Evolutionary conservation across 2,797 vertebrate species (phyloP).

Genomic region (Pristis pectinata): DNA sequence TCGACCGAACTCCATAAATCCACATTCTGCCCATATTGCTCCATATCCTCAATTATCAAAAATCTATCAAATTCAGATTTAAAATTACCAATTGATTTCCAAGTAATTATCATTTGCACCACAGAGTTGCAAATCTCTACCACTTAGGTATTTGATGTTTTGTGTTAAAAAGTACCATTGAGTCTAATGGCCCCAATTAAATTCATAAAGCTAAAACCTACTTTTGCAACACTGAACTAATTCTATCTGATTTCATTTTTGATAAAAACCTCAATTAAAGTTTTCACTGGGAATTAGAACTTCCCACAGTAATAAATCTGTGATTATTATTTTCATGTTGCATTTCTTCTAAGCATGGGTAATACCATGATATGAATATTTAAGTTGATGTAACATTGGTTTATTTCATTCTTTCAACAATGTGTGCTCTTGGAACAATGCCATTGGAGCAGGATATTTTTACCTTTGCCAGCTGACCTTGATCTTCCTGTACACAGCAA

Average conservation of each 20-base stretch:
- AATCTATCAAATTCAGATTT: too few species aligned
- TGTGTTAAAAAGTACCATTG: background rate
- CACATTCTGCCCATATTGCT: too few species aligned
- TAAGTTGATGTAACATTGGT: background rate
- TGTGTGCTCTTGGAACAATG: background rate
- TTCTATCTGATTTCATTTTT: background rate
- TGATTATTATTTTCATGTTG: background rate
- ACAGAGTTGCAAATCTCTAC: too few species aligned
- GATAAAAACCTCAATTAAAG: too few species aligned
- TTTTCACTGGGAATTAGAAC: background rate
- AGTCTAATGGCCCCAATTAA: background rate
- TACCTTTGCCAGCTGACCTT: background rate
- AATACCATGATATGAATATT: background rate
- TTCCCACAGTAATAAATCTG: background rate
- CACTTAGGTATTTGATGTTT: too few species aligned
- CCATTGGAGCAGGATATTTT: background rate
- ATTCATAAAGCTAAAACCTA: background rate
- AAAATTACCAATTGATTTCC: too few species aligned
- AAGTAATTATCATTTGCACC: too few species aligned
- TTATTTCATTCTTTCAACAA: background rate
- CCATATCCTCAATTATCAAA: too few species aligned
- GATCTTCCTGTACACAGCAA: background rate
- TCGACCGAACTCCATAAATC: too few species aligned
- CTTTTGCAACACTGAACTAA: background rate
- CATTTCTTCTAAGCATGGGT: background rate